Evolutionary conservation across 2,797 vertebrate species (phyloP), one percentile per base, ranked within the genome.

Genomic region (Muscicapa striata): DNA sequence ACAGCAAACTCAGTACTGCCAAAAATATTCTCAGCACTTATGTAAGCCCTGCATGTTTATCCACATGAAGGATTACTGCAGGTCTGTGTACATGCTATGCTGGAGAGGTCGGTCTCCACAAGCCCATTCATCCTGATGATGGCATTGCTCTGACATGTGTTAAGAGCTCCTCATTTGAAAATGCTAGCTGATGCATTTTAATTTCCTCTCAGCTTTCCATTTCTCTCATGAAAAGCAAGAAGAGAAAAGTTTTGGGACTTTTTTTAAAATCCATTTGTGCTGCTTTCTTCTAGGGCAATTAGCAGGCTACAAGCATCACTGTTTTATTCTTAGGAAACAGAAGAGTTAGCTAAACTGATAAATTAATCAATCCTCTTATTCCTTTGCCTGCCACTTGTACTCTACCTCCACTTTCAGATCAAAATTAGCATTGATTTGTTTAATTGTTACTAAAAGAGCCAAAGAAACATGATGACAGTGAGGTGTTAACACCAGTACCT

Each of bases 11-110:
- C 34, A 17, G 19, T 67, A 24, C 34, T 61, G 83, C 61, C 87
- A 90, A 73, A 90, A 88, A 93, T 82, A 90, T 73, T 84, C n/a
- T 3, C 51, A 90, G 58, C 46, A n/a, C 36, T 94, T 91, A 84
- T 27, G 77, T 63, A 95, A 93, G 17, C 45, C 16, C 52, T 61
- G 27, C 2, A 5, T 70, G 45, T 43, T 49, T 91, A 43, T 69
- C 77, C 12, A 13, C 0, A 1, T 75, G 87, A 94, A 84, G 59
- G 52, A 84, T 93, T 91, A 34, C 48, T 81, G 51, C 69, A 82
- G 76, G 32, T 79, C 77, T 67, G 11, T 17, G 27, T 49, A 72
- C 8, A 34, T 6, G 22, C 5, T 79, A 4, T 64, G 30, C 78
- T 90, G 43, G 59, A 80, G 75, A 92, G 32, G 24, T 84, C 51